Conservation (phyloP, 2,888 invertebrate genomes). For the Eilema griseolum region DNA sequence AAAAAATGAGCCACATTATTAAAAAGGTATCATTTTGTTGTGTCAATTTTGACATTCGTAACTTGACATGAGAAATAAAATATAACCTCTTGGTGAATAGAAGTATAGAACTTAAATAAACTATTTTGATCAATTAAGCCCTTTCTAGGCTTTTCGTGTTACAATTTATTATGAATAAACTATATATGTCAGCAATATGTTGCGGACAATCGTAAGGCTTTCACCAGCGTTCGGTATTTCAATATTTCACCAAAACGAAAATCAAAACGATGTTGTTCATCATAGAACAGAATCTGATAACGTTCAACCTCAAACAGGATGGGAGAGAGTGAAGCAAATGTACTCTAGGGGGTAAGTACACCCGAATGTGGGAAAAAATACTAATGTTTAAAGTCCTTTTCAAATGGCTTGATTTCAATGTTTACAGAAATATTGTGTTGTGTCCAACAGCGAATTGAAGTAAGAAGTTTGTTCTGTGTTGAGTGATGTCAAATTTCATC, state of each 20-base stretch:
- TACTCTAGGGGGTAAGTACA: constrained; percentile 76
- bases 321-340: constrained; percentile 83
- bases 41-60: too few relatives aligned
- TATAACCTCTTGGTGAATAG: too few relatives aligned
- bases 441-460: too few relatives aligned
- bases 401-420: background rate
- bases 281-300: constrained; percentile 24
- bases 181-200: constrained; percentile 53
- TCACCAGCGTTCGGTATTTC: constrained; percentile 67
- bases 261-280: constrained; percentile 64
- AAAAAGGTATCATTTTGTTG: too few relatives aligned
- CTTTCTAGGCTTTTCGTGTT: background rate
- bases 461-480: too few relatives aligned
- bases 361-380: background rate
- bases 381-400: too few relatives aligned
- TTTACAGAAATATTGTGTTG: background rate
- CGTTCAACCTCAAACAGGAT: constrained; percentile 68
- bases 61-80: too few relatives aligned
- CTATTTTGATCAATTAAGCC: background rate
- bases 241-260: constrained; percentile 52
- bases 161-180: background rate
- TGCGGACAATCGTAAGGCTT: constrained; percentile 66
- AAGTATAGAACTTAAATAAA: too few relatives aligned
- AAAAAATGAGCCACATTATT: too few relatives aligned
- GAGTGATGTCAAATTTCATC: background rate